Evolutionary conservation across 2,113 vertebrate genomes (phyloP), one percentile per base, ranked within the genome.

Genomic region (Prionailurus bengalensis): DNA sequence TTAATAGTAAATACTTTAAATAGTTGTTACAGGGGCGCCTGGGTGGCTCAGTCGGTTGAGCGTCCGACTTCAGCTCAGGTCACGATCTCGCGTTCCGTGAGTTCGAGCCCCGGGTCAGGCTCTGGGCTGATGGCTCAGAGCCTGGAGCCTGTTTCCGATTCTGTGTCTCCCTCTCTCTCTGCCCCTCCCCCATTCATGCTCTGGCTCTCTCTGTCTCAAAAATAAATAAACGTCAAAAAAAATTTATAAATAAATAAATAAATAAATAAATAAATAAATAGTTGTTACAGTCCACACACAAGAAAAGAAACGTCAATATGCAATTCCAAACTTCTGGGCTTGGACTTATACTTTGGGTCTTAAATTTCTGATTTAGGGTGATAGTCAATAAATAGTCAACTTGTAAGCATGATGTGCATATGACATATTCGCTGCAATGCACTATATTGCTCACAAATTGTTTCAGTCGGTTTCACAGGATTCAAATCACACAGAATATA

Each of bases 291-390:
- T 70, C 3, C 13, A 84, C 15, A 93, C 13, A 84, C 13, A 93
- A 58, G 70, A 70, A 85, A 84, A 17, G 7, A 71, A 86, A 51
- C 29, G 29, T 42, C 8, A 51, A 1, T 31, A 4, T n/a, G 23
- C 29, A 92, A 74, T 31, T 92, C 45, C 79, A 21, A 86, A 42
- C 12, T 29, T 79, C 17, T 74, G 5, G 3, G 21, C 10, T 79
- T 71, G 11, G n/a, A 70, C 70, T 95, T 74, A 6, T 31, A 84
- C 1, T 16, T 73, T 79, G n/a, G 92, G 13, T 48, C 74, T 80
- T 80, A 89, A 73, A 79, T 53, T 83, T 95, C n/a, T 33, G 61
- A 36, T 42, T 89, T 85, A 94, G 39, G 14, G n/a, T 90, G 51
- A 63, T 10, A 36, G 27, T 74, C 25, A 65, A 45, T 31, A 29